Conservation (phyloP, 1,140 invertebrate genomes). For the Drosophila funebris region DNA sequence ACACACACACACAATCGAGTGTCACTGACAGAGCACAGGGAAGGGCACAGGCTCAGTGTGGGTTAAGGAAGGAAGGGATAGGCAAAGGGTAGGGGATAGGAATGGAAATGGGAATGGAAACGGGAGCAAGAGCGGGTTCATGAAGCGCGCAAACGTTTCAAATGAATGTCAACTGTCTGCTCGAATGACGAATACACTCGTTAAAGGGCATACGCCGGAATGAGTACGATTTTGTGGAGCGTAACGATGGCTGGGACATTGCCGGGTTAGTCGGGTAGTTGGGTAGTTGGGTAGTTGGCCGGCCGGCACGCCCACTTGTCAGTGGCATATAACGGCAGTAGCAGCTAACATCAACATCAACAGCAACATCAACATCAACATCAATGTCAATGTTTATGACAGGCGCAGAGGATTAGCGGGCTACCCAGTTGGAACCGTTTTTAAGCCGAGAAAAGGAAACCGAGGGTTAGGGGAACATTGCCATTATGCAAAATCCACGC, state of each 20-base stretch:
- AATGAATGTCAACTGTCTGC: conserved; percentile 79
- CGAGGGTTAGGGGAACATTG: not conserved
- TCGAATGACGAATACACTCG: conserved; percentile 80
- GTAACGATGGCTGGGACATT: conserved; percentile 38
- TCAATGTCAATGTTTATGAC: conserved; percentile 81
- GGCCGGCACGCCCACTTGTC: conserved; percentile 72
- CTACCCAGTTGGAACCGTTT: conserved; percentile 72
- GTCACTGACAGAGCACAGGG: not conserved
- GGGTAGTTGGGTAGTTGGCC: conserved; percentile 52
- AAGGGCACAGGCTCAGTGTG: conserved; percentile 28
- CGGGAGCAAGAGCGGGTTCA: conserved; percentile 18
- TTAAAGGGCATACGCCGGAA: conserved; percentile 77
- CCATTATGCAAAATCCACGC: conserved; percentile 41
- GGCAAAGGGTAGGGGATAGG: not conserved
- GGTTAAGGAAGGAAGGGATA: conserved; percentile 1
- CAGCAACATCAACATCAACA: conserved; percentile 57
- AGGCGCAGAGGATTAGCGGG: conserved; percentile 76
- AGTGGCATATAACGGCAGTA: conserved; percentile 56
- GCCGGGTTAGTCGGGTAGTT: conserved; percentile 50
- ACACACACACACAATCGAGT: no score
- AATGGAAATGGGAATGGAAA: not conserved
- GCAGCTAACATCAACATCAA: conserved; percentile 42
- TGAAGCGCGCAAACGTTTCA: conserved; percentile 60
- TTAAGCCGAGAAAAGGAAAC: not conserved
- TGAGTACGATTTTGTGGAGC: conserved; percentile 70